These are phyloP conservation scores for Antennarius striatus DNA, from an alignment of 2,113 vertebrate genomes.

Conservation along the genomic window DNA sequence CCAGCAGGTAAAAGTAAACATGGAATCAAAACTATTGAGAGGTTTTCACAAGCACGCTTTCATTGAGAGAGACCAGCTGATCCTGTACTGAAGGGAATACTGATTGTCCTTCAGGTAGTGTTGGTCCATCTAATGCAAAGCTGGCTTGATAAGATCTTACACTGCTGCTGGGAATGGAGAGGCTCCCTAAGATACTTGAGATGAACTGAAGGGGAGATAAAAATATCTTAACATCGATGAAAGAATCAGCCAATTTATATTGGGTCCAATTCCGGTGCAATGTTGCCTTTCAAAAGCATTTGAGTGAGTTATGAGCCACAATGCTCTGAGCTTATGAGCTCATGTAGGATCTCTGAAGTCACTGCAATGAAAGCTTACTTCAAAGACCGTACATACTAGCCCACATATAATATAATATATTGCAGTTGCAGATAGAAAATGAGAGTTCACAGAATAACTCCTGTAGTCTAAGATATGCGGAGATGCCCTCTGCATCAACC, in stretches of 20 bases:
- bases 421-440: slow-evolving; percentile 20
- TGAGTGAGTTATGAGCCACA: slow-evolving; percentile 25
- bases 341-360: slow-evolving; percentile 31
- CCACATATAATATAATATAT: neutral
- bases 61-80: neutral
- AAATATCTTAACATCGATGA: slow-evolving; percentile 54
- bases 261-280: slow-evolving; percentile 1
- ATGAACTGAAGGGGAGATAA: slow-evolving; percentile 54
- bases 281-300: slow-evolving; percentile 32
- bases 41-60: slow-evolving; percentile 14
- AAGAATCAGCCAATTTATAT: slow-evolving; percentile 40
- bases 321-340: slow-evolving; percentile 40
- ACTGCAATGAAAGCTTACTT: slow-evolving; percentile 21
- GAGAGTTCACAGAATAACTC: neutral
- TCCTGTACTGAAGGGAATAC: neutral
- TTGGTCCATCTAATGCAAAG: slow-evolving; percentile 23
- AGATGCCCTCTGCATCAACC: slow-evolving; percentile 12
- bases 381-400: slow-evolving; percentile 8
- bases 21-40: neutral
- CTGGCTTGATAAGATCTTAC: slow-evolving; percentile 27
- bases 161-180: slow-evolving; percentile 23
- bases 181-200: slow-evolving; percentile 21
- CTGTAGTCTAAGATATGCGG: neutral
- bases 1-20: too few species aligned
- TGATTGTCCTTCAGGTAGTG: slow-evolving; percentile 2